phyloP scores from a whole-genome alignment of 2,797 vertebrate species.

The Falco cherrug region DNA sequence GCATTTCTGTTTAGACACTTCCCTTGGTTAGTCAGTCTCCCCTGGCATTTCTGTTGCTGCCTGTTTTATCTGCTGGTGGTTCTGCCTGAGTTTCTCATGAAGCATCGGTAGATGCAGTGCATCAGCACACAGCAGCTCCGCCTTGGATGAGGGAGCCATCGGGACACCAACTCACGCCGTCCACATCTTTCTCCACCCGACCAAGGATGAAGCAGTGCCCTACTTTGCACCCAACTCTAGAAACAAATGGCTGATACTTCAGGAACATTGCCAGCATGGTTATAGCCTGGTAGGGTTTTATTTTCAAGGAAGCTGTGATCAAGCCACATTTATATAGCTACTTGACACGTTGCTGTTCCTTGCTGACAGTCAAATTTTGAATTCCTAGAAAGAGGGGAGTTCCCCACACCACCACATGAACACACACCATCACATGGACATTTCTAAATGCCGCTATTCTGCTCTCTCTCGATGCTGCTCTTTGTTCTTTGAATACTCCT shows the following conservation, averaged over 20 bases:
- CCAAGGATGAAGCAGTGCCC: not conserved
- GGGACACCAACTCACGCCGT: not conserved
- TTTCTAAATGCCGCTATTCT: not conserved
- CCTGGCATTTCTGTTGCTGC: not conserved
- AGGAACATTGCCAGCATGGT: not conserved
- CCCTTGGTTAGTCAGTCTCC: not conserved
- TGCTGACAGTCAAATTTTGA: not conserved
- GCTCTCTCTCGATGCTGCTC: not conserved
- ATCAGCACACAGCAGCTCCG: not conserved
- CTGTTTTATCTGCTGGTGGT: not conserved
- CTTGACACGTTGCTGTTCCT: not conserved
- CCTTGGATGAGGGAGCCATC: not conserved
- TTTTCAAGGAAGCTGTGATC: not conserved
- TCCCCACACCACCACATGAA: not conserved
- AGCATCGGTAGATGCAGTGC: not conserved
- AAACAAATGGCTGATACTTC: not conserved
- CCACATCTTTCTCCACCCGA: not conserved
- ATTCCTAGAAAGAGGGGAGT: not conserved
- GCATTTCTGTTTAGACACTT: not conserved
- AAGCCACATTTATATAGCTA: not conserved
- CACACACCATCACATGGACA: not conserved
- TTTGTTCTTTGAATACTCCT: not conserved
- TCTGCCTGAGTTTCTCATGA: not conserved
- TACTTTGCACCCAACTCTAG: not conserved
- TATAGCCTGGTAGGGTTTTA: not conserved